Base-by-base conservation (phyloP, 2,888 invertebrate species). In the Agelastica alni region DNA sequence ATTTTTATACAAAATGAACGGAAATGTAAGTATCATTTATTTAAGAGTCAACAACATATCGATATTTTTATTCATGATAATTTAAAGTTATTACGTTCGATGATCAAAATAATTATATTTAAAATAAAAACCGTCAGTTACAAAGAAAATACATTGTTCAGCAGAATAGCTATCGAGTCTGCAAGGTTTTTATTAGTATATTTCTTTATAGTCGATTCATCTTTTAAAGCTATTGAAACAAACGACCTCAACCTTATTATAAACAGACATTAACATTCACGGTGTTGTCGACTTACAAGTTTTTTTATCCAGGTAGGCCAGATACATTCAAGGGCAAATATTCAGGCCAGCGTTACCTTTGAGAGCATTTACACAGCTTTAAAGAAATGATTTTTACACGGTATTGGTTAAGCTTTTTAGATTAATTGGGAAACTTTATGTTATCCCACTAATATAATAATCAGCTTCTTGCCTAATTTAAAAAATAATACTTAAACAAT, bases 301-400 rank as follows among this genome's bases (percentile, higher is more conserved):
- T 42, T 51, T 55, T 54, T 55, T 51, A 37, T 39, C 44, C 51
- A 51, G 56, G 56, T 56, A 51, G 51, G 51, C 51, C 46, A 56
- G 56, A 42, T 51, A 51, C 47, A 51, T 51, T 56, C 56, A 56
- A 56, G 56, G 56, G 46, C 56, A 49, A 43, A 39, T 56, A 56
- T 56, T 56, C 56, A 56, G 56, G 51, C 56, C 56, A 56, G 42
- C 41, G 41, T 49, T 49, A 49, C 49, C 49, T 49, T 49, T 39
- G 3, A 16, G 26, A 26, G 6, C 26, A 9, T 26, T 26, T 26
- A 26, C 9, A 26, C 9, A 26, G 26, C 26, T 6, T 26, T 26
- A 9, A 26, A 26, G 26, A 26, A 26, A 26, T 6, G 26, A 26
- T 26, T n/a, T n/a, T n/a, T n/a, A n/a, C n/a, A n/a, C n/a, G n/a